Percentiles rank a stretch among this genome's conserved stretches.
Evolutionary conservation across 2,113 vertebrate species (phyloP).

Genomic region (Spea bombifrons): DNA sequence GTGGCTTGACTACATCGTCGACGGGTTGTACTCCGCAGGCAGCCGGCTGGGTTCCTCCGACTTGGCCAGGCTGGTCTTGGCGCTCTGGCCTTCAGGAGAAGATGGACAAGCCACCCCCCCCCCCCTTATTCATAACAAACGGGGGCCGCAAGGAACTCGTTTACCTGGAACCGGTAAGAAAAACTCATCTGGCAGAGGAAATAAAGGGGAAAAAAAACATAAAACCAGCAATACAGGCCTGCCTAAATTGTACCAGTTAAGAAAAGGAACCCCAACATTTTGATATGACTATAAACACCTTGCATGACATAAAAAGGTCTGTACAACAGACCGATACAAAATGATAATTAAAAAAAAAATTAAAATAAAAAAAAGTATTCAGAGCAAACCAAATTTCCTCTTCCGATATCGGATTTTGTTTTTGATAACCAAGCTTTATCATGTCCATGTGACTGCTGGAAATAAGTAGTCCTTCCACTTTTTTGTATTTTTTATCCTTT

Average conservation of each 20-base stretch:
- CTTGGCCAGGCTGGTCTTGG: too few relatives aligned
- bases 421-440: slow-evolving; percentile 78
- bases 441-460: slow-evolving; percentile 74
- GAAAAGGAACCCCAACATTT: slow-evolving; percentile 77
- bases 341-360: slow-evolving; percentile 72
- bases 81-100: too few relatives aligned
- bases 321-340: slow-evolving; percentile 79
- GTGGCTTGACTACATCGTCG: too few relatives aligned
- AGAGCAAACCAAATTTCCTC: slow-evolving; percentile 66
- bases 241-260: slow-evolving; percentile 83
- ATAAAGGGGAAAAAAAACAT: slow-evolving; percentile 53
- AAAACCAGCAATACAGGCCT: slow-evolving; percentile 78
- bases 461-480: slow-evolving; percentile 78
- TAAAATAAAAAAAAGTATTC: slow-evolving; percentile 56
- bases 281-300: slow-evolving; percentile 86
- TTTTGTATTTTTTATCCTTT: slow-evolving; percentile 55
- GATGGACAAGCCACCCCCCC: too few relatives aligned
- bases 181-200: neutral
- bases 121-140: neutral
- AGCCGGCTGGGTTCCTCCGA: too few relatives aligned
- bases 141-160: neutral
- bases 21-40: too few relatives aligned
- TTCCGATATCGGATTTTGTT: slow-evolving; percentile 67
- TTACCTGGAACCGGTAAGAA: neutral
- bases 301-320: slow-evolving; percentile 79